phyloP scores from a whole-genome alignment of 2,113 vertebrate species.

The Pycnonotus jocosus region DNA sequence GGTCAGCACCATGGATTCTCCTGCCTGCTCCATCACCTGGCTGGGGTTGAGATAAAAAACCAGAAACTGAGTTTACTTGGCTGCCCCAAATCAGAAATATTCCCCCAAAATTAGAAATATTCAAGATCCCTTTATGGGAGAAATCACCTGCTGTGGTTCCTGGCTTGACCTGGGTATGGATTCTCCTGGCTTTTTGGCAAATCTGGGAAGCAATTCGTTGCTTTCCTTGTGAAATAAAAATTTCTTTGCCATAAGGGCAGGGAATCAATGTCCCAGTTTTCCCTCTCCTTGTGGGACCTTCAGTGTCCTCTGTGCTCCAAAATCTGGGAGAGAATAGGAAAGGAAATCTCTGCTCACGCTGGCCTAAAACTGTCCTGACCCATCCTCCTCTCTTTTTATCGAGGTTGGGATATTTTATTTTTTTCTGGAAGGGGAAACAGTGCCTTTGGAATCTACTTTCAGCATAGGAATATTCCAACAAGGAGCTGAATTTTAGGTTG shows the following conservation, averaged over 20 bases:
- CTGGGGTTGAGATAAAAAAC: background rate
- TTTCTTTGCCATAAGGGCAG: background rate
- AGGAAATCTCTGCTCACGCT: background rate
- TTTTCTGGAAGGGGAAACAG: background rate
- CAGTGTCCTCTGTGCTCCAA: rapidly evolving
- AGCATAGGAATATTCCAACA: background rate
- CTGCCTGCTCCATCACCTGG: background rate
- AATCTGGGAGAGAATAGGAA: background rate
- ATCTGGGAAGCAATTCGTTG: background rate
- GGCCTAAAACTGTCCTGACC: background rate
- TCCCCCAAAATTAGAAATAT: background rate
- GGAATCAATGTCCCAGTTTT: background rate
- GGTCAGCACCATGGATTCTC: background rate
- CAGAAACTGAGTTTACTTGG: background rate
- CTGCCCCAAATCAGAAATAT: background rate
- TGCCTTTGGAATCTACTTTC: background rate
- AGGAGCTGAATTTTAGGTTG: background rate
- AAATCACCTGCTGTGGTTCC: background rate
- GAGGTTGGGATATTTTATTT: rapidly evolving
- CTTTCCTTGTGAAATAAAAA: background rate
- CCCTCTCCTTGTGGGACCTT: background rate
- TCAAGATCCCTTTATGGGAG: background rate
- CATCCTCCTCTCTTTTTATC: background rate
- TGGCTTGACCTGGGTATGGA: rapidly evolving
- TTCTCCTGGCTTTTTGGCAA: background rate